Evolutionary conservation across 2,797 vertebrate genomes (phyloP).

Genomic region (Melanogrammus aeglefinus): DNA sequence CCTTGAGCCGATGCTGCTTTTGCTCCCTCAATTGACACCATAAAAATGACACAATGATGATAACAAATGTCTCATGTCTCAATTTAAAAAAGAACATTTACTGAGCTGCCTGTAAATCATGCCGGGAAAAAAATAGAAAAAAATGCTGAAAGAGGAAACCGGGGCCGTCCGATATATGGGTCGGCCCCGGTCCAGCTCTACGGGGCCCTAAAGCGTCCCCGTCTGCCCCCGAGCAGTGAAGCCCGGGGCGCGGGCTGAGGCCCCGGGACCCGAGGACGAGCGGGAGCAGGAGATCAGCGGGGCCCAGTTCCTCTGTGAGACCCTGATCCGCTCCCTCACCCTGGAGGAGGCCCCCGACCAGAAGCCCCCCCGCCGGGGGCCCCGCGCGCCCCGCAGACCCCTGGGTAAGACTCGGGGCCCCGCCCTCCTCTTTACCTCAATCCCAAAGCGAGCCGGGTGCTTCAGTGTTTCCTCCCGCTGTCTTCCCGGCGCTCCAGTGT

Average conservation of each 20-base stretch:
- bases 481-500: background rate
- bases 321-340: slow-evolving; percentile 92
- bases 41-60: too few relatives aligned
- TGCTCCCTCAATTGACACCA: too few relatives aligned
- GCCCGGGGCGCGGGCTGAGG: background rate
- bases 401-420: slow-evolving; percentile 68
- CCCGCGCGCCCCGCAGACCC: slow-evolving; percentile 53
- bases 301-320: slow-evolving; percentile 97
- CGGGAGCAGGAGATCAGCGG: slow-evolving; percentile 94
- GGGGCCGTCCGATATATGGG: too few relatives aligned
- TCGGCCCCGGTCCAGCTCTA: too few relatives aligned
- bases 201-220: too few relatives aligned
- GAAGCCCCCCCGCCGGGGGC: slow-evolving; percentile 76
- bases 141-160: too few relatives aligned
- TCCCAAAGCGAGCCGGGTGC: background rate
- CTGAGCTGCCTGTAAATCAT: too few relatives aligned
- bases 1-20: too few relatives aligned
- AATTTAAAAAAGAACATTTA: too few relatives aligned
- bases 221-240: slow-evolving; percentile 56
- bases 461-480: background rate
- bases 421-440: background rate
- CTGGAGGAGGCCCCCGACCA: slow-evolving; percentile 94
- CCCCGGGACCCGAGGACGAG: slow-evolving; percentile 75
- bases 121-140: too few relatives aligned
- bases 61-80: too few relatives aligned